Base-by-base conservation (phyloP, 2,797 vertebrate species). In the Sphenodon punctatus region DNA sequence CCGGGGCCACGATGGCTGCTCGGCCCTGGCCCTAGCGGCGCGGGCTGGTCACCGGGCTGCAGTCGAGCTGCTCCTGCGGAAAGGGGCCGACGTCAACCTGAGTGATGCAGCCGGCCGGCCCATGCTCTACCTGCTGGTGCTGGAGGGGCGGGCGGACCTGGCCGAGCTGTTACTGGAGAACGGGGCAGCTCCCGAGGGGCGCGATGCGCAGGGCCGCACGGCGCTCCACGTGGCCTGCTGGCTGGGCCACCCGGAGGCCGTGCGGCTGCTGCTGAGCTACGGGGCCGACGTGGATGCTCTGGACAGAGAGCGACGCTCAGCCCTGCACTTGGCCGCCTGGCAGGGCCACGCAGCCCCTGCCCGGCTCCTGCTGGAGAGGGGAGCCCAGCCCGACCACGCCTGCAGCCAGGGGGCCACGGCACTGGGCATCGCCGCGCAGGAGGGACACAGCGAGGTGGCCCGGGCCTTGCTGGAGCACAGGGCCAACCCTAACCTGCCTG, bases 321-420 rank as follows among this genome's bases (percentile, higher is more conserved):
- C 96, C 25, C 34, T 97, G 75, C 96, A 97, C 85, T 96, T 96
- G n/a, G 93, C 96, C 6, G 95, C 96, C 48, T 97, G 97, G 97
- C 94, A 91, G 39, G 96, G 96, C 45, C 92, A 96, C 3, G 59
- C 81, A 42, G 75, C 86, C 42, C 92, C 95, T 3, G 95, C 96
- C 20, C 86, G 56, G 4, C 87, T 90, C 68, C 93, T 97, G 25
- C 89, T 97, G 55, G 89, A 92, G 20, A 75, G 85, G 12, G 93
- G 77, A 5, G 56, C 96, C 7, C 84, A 82, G 16, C 93, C 96
- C 20, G 92, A 97, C 72, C 93, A 96, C 13, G 86, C 95, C 43
- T 97, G 97, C 79, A 90, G 86, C 61, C 96, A 97, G 71, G 93
- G 96, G 14, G 97, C 97, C 64, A 97, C 97, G 2, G 94, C 96